phyloP scores from a whole-genome alignment of 2,888 invertebrate species.

The Cylloceria caligata region DNA sequence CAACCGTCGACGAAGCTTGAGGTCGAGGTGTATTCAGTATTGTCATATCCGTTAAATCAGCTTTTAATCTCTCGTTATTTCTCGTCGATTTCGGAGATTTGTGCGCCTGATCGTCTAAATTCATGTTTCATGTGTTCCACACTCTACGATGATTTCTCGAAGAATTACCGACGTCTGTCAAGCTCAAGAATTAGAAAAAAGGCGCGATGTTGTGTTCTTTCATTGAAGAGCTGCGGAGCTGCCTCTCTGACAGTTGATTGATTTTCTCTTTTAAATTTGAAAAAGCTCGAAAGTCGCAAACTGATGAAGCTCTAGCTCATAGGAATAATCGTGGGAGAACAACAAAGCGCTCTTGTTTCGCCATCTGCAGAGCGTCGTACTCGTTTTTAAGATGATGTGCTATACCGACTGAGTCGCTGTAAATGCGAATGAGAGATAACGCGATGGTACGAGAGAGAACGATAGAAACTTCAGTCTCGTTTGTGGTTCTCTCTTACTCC shows the following conservation, averaged over 20 bases:
- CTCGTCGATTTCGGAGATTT: slow-evolving; percentile 70
- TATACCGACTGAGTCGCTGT: too few species aligned
- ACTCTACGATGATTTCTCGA: not conserved
- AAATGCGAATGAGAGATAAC: too few species aligned
- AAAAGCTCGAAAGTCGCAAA: slow-evolving; percentile 61
- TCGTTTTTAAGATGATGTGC: not conserved
- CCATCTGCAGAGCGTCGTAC: slow-evolving; percentile 12
- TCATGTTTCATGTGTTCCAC: slow-evolving; percentile 23
- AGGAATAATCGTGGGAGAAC: not conserved
- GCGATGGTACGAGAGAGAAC: too few species aligned
- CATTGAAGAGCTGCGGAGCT: slow-evolving; percentile 54
- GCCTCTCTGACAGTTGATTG: slow-evolving; percentile 71
- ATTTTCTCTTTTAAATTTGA: slow-evolving; percentile 76
- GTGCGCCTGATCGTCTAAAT: slow-evolving; percentile 52
- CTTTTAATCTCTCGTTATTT: slow-evolving; percentile 30
- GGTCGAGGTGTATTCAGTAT: slow-evolving; percentile 83
- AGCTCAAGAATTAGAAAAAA: not conserved
- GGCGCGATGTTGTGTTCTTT: slow-evolving; percentile 51
- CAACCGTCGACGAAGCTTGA: slow-evolving; percentile 84
- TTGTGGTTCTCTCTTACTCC: too few species aligned
- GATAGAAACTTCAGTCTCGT: too few species aligned
- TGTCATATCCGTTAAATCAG: slow-evolving; percentile 76
- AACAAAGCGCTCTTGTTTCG: slow-evolving; percentile 22
- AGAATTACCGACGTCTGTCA: not conserved
- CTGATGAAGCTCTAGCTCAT: too few species aligned